phyloP scores from a whole-genome alignment of 2,797 vertebrate genomes.

The Vipera ursinii region DNA sequence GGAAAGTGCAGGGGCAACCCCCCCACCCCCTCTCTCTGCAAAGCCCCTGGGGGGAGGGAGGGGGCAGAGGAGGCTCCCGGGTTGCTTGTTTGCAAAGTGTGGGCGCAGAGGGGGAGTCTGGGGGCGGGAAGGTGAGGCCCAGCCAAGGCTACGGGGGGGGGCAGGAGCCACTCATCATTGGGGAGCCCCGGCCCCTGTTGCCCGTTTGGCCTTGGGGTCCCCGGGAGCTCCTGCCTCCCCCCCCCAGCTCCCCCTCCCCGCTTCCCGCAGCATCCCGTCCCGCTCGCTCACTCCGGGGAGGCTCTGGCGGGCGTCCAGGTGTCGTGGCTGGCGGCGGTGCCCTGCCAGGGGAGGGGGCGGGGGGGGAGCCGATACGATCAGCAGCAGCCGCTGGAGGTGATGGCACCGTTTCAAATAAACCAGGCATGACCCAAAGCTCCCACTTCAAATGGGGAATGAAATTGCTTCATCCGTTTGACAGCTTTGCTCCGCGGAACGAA shows the following conservation, averaged over 20 bases:
- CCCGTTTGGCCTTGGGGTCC: conserved; percentile 15
- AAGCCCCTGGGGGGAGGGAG: neutral
- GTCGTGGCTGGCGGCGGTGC: conserved; percentile 79
- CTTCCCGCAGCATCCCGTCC: conserved; percentile 67
- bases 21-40: too few species aligned
- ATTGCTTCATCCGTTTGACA: conserved; percentile 83
- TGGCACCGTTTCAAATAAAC: conserved; percentile 84
- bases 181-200: neutral
- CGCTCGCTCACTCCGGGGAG: conserved; percentile 58
- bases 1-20: neutral
- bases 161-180: neutral
- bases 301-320: conserved; percentile 74
- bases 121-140: too few species aligned
- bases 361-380: conserved; percentile 77
- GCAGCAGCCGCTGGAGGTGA: conserved; percentile 82
- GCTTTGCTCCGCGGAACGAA: conserved; percentile 75
- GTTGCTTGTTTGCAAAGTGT: neutral
- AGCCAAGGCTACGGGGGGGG: neutral
- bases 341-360: conserved; percentile 73
- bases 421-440: conserved; percentile 82
- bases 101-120: too few species aligned
- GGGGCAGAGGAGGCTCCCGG: neutral
- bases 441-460: conserved; percentile 80
- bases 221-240: conserved; percentile 49
- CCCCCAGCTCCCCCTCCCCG: conserved; percentile 62